Percentiles rank a stretch among this genome's conserved stretches.
These are phyloP conservation scores for Kryptopterus vitreolus DNA, from an alignment of 2,797 vertebrate genomes.

Conservation along the genomic window DNA sequence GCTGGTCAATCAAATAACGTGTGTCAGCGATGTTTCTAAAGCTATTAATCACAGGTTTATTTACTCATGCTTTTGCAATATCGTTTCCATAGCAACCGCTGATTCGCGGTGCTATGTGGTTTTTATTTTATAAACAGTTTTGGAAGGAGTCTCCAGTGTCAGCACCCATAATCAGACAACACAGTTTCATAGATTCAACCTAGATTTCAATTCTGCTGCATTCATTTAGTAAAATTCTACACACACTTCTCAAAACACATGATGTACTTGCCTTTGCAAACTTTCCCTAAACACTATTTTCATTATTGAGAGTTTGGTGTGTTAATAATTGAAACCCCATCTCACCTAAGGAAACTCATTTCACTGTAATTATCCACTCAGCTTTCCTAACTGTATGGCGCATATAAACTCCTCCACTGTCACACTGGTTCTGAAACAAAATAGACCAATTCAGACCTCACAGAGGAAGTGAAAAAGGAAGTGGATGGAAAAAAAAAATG, in stretches of 20 bases:
- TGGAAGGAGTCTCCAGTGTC: background rate
- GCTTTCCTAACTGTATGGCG: background rate
- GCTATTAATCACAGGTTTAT: background rate
- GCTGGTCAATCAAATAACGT: background rate
- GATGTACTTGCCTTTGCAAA: no score
- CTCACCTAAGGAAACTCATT: no score
- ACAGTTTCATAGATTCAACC: no score
- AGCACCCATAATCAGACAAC: background rate
- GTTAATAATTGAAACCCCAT: no score
- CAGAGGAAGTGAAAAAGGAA: background rate
- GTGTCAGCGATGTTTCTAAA: background rate
- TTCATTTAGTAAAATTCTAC: no score
- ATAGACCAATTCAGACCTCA: background rate
- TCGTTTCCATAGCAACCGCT: background rate
- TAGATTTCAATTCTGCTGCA: no score
- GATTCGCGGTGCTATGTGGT: background rate
- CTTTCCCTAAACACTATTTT: no score
- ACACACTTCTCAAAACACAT: no score
- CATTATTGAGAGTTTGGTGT: no score
- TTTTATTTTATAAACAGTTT: background rate
- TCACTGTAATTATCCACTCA: background rate
- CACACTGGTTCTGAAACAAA: background rate
- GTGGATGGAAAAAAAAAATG: background rate
- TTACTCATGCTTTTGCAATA: background rate
- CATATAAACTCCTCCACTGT: background rate